Percentiles rank a stretch among this genome's conserved stretches.
phyloP scores from a whole-genome alignment of 2,113 vertebrate genomes.

The Mustela lutreola region DNA sequence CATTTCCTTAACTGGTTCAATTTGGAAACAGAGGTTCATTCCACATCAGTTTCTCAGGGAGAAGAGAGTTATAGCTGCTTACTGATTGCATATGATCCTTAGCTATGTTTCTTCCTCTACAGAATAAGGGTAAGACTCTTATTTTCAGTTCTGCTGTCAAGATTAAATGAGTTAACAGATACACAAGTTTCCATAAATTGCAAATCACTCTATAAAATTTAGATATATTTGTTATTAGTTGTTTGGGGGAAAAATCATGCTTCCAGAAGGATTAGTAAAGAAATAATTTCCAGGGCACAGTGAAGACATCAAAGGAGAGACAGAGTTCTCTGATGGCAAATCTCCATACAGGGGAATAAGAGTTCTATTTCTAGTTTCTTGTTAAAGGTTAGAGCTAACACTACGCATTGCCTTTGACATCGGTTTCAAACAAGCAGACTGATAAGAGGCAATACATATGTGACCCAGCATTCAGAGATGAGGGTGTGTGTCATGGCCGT shows the following conservation, averaged over 20 bases:
- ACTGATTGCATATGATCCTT: background rate
- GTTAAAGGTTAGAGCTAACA: constrained; percentile 12
- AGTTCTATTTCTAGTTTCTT: constrained; percentile 50
- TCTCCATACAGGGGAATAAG: background rate
- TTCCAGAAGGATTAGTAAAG: constrained; percentile 2
- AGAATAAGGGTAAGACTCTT: background rate
- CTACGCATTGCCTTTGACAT: constrained; percentile 11
- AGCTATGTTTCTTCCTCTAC: constrained; percentile 3
- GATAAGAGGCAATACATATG: background rate
- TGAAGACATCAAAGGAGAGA: constrained; percentile 35
- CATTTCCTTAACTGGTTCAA: constrained; percentile 28
- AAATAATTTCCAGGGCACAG: constrained; percentile 3
- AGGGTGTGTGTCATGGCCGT: background rate
- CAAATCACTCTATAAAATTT: constrained; percentile 1
- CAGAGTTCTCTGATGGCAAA: constrained; percentile 3
- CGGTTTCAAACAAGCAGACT: background rate
- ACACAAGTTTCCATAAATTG: background rate
- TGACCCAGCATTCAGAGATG: background rate
- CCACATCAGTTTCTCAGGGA: background rate
- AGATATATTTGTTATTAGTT: constrained; percentile 27
- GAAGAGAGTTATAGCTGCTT: background rate
- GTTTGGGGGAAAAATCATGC: background rate
- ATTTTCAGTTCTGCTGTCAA: constrained; percentile 44
- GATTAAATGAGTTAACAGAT: constrained; percentile 51
- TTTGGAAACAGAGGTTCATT: background rate